Evolutionary conservation across 2,888 invertebrate species (phyloP).

Genomic region (Arrhopalites spinosus): DNA sequence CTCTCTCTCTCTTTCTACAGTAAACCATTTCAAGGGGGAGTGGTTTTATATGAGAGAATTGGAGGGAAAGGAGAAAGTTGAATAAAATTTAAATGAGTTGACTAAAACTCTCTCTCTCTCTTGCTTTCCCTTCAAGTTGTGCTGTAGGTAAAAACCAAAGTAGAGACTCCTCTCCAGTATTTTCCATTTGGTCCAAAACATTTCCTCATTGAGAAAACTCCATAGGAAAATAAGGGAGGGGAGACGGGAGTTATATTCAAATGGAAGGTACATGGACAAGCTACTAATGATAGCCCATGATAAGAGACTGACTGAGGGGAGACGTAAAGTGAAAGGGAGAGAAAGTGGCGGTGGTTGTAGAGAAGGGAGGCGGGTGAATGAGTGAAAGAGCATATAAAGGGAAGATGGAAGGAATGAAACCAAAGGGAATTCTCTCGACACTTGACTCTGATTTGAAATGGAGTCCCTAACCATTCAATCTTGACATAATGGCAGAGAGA

Average conservation of each 20-base stretch:
- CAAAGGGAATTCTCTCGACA: not conserved
- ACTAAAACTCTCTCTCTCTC: too few relatives aligned
- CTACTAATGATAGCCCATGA: not conserved
- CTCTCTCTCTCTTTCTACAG: too few relatives aligned
- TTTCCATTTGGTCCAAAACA: too few relatives aligned
- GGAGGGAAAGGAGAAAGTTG: too few relatives aligned
- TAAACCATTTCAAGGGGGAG: too few relatives aligned
- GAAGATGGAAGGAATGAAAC: not conserved
- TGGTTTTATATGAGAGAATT: too few relatives aligned
- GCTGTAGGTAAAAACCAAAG: too few relatives aligned
- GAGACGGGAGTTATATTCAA: not conserved
- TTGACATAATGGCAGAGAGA: slow-evolving; percentile 9
- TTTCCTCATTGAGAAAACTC: not conserved
- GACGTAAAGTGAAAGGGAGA: not conserved
- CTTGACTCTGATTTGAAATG: slow-evolving; percentile 11
- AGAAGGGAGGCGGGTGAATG: not conserved
- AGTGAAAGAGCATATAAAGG: not conserved
- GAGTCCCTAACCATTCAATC: slow-evolving; percentile 3
- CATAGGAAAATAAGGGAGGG: not conserved
- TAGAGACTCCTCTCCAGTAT: too few relatives aligned
- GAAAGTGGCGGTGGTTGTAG: too few relatives aligned
- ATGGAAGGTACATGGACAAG: not conserved
- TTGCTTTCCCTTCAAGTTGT: too few relatives aligned
- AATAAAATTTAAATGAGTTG: too few relatives aligned
- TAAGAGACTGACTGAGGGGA: too few relatives aligned